phyloP scores from a whole-genome alignment of 2,888 invertebrate species.

The Leptinotarsa tumamoca region DNA sequence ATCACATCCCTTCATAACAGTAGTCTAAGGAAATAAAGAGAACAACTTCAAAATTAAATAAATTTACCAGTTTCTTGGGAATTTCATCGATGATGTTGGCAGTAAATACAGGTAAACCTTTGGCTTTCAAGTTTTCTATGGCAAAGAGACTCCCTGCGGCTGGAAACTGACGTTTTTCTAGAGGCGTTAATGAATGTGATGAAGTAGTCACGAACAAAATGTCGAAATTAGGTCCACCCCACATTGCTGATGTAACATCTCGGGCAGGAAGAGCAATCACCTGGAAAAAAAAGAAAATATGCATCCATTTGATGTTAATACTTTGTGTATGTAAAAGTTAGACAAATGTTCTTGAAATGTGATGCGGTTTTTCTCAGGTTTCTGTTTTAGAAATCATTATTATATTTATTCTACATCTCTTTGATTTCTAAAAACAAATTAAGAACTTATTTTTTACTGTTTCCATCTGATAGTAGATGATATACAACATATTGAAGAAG shows the following conservation, averaged over 20 bases:
- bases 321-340: no score
- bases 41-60: background rate
- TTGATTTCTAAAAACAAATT: no score
- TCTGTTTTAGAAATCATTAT: no score
- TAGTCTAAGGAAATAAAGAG: no score
- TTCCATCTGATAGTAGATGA: no score
- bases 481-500: no score
- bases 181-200: constrained; percentile 52
- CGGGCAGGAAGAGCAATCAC: constrained; percentile 67
- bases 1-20: no score
- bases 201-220: constrained; percentile 75
- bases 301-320: background rate
- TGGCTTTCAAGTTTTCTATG: constrained; percentile 57
- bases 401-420: no score
- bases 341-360: no score
- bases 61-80: constrained; percentile 37
- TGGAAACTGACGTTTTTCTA: constrained; percentile 61
- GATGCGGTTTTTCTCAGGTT: no score
- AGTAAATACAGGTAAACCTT: constrained; percentile 57
- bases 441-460: no score
- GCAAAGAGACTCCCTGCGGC: constrained; percentile 68
- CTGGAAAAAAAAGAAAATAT: constrained; percentile 36
- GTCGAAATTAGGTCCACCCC: constrained; percentile 73
- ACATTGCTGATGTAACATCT: constrained; percentile 73
- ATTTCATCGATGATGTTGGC: constrained; percentile 56